Base-by-base conservation (phyloP, 2,113 vertebrate genomes). In the Corythornis vintsioides region DNA sequence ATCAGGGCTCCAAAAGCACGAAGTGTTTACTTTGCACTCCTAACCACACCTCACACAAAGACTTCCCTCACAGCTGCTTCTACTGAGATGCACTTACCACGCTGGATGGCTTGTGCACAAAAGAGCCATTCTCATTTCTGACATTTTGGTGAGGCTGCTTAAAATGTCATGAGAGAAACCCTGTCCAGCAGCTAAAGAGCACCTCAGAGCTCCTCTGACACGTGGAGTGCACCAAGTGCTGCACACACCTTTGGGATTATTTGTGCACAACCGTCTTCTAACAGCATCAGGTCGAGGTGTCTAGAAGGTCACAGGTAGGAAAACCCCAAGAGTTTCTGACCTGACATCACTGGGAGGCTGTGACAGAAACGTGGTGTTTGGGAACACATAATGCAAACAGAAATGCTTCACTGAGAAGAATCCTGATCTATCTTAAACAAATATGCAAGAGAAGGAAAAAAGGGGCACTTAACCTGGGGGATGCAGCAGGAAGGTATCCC, bases 301-400 rank as follows among this genome's bases (percentile, higher is more conserved):
- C 47, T 61, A 40, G 45, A 61, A 28, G 40, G 52, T 59, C 38
- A 72, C 18, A 65, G 29, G 85, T 61, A 67, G 40, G 29, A 81
- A 61, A 77, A 60, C 48, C 21, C 24, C 33, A 60, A 9, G 18
- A 63, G 26, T 21, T 26, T 43, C 83, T 24, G 42, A 40, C 13
- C 50, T 2, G n/a, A 66, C 60, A 65, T 10, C 53, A 61, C 50
- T 78, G 59, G 74, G 84, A 92, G 89, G 72, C 87, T 65, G 24
- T 45, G 66, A 81, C 71, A 50, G 25, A 61, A 15, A 61, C 12
- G 22, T 13, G 84, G 59, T 61, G 78, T 61, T 92, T 45, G 69
- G 79, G 82, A 92, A 94, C 79, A 94, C 22, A 5, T 5, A 88
- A 89, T 53, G 91, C 66, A 81, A 90, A 93, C 89, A 90, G 89